Evolutionary conservation across 2,797 vertebrate genomes (phyloP), one percentile per base, ranked within the genome.

Genomic region (Chrysocyon brachyurus): DNA sequence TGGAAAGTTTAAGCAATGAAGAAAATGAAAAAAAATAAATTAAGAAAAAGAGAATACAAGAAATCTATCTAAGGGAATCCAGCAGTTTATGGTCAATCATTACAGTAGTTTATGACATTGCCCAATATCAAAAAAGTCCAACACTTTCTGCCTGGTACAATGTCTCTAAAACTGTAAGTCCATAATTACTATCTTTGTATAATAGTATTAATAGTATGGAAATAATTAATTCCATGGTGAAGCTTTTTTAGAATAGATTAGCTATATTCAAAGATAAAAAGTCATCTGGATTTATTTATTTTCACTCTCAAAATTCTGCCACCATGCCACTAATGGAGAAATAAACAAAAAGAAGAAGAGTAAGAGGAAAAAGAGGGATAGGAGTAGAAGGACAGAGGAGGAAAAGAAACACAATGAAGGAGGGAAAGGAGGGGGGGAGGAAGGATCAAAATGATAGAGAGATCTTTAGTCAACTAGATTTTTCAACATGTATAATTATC

Each of bases 361-460:
- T 7, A n/a, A 31, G 31, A 66, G 36, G 22, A 17, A 46, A 49
- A 6, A 15, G 12, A 6, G 12, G 24, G 5, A 26, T 22, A 15
- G 15, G 9, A 24, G 17, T 6, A 9, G 24, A 33, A 31, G 26
- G 2, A 15, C 31, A 21, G 9, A 2, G 40, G 12, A 16, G 21
- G 0, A 24, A 8, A 9, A 1, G 2, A 5, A 22, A 16, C 2
- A 36, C 0, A n/a, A 11, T 1, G 15, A 28, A 5, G 2, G 17
- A 68, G 6, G 49, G 31, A 17, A 0, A 14, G 10, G 61, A 24
- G 36, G 75, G 54, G 54, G 68, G 31, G 31, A 87, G 40, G 19
- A 77, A 52, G 7, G n/a, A n/a, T 64, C 5, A 57, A 72, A 31
- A 36, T 73, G 2, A 6, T 26, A 66, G 46, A 70, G 17, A 54